Evolutionary conservation across 2,797 vertebrate genomes (phyloP).

Genomic region (Poecile montanus): DNA sequence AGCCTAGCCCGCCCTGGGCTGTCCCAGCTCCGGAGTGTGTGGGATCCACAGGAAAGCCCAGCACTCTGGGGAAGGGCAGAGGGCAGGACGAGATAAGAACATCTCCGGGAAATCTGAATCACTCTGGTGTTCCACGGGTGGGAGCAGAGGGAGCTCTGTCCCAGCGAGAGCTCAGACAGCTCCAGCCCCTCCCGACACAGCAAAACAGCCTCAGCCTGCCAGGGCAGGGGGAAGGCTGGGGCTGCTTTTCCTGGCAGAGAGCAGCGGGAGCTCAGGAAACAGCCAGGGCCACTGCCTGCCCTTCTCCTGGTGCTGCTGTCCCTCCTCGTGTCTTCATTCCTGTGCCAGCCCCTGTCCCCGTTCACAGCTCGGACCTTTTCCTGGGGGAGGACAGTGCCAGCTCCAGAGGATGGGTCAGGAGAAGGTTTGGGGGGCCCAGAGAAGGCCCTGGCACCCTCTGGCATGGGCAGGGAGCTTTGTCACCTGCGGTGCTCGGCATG

Average conservation of each 20-base stretch:
- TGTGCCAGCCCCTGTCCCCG: accelerated
- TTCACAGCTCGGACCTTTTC: not conserved
- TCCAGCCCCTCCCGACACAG: not conserved
- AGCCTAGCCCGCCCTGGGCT: accelerated
- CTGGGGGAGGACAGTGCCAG: not conserved
- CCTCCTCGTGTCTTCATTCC: not conserved
- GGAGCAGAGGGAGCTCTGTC: not conserved
- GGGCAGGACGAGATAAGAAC: slow-evolving; percentile 59
- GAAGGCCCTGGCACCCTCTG: not conserved
- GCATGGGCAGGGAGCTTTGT: not conserved
- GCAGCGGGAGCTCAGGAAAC: accelerated
- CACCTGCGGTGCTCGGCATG: accelerated
- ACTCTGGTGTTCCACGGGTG: not conserved
- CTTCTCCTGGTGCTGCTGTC: not conserved
- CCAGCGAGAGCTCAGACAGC: not conserved
- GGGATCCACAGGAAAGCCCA: not conserved
- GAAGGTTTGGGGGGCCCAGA: not conserved
- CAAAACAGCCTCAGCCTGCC: not conserved
- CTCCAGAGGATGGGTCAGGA: not conserved
- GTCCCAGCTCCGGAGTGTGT: accelerated
- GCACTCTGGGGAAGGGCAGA: not conserved
- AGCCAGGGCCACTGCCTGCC: not conserved
- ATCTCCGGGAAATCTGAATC: slow-evolving; percentile 71
- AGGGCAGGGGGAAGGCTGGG: not conserved
- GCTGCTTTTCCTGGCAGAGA: not conserved